Conservation (phyloP, 2,113 vertebrate species). For the Zapornia atra region DNA sequence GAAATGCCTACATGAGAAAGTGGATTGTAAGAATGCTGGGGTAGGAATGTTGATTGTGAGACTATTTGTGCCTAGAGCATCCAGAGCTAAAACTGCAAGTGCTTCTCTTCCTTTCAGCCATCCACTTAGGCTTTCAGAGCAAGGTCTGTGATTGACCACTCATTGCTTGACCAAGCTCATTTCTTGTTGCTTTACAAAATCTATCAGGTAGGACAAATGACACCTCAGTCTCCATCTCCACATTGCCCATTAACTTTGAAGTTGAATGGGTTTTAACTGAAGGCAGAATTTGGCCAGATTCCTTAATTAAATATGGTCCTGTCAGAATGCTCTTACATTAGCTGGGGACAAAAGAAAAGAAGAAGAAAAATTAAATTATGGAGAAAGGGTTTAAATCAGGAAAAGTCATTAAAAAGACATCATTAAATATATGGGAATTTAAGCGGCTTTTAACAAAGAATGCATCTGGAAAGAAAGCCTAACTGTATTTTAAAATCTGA, state of each 20-base stretch:
- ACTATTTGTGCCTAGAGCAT: background rate
- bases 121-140: background rate
- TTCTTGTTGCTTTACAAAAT: background rate
- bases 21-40: background rate
- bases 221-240: background rate
- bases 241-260: background rate
- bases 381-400: conserved; percentile 49
- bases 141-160: background rate
- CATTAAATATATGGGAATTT: conserved; percentile 59
- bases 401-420: conserved; percentile 52
- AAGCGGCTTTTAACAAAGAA: conserved; percentile 70
- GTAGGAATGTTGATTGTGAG: background rate
- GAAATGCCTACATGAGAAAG: background rate
- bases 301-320: conserved; percentile 55
- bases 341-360: conserved; percentile 5
- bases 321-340: conserved; percentile 63
- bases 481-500: conserved; percentile 56
- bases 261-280: conserved; percentile 8
- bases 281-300: conserved; percentile 15
- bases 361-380: conserved; percentile 56
- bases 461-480: conserved; percentile 44
- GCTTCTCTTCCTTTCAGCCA: background rate
- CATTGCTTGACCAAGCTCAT: rapidly evolving
- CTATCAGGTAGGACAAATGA: background rate
- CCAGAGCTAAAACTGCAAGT: background rate